Evolutionary conservation across 2,797 vertebrate genomes (phyloP).

Genomic region (Gambelia wislizenii): DNA sequence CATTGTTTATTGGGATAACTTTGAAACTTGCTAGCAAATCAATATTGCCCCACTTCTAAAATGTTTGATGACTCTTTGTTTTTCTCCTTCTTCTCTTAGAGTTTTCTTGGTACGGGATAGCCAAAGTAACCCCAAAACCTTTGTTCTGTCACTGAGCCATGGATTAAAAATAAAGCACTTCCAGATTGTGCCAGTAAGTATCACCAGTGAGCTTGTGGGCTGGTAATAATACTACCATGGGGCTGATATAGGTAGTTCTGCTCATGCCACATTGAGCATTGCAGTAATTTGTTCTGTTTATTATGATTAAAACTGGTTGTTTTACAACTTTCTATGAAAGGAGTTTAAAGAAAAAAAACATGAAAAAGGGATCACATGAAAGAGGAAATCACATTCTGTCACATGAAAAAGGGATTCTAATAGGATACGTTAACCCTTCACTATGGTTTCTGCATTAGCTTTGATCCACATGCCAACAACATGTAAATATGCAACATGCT

Average conservation of each 20-base stretch:
- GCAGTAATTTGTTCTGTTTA: not conserved
- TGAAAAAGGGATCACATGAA: too few relatives aligned
- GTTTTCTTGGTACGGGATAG: conserved; percentile 98
- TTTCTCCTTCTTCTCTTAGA: conserved; percentile 74
- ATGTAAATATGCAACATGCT: not conserved
- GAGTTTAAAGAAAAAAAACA: not conserved
- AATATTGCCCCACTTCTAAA: conserved; percentile 50
- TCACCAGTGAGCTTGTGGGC: conserved; percentile 36
- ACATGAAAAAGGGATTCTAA: not conserved
- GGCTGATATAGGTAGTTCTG: not conserved
- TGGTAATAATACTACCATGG: not conserved
- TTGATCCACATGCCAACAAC: not conserved
- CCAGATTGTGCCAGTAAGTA: conserved; percentile 96
- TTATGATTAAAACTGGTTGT: not conserved
- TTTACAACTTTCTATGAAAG: not conserved
- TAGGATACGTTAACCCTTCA: not conserved
- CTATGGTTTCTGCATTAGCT: not conserved
- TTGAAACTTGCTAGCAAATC: conserved; percentile 14
- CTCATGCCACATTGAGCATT: not conserved
- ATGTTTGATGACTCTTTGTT: conserved; percentile 65
- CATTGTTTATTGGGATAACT: conserved; percentile 19
- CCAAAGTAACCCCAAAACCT: conserved; percentile 96
- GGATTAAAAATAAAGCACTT: conserved; percentile 97
- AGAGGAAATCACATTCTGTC: too few relatives aligned
- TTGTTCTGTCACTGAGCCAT: conserved; percentile 95